These are phyloP conservation scores for Catocala fraxini DNA, from an alignment of 2,888 invertebrate genomes.

Conservation along the genomic window DNA sequence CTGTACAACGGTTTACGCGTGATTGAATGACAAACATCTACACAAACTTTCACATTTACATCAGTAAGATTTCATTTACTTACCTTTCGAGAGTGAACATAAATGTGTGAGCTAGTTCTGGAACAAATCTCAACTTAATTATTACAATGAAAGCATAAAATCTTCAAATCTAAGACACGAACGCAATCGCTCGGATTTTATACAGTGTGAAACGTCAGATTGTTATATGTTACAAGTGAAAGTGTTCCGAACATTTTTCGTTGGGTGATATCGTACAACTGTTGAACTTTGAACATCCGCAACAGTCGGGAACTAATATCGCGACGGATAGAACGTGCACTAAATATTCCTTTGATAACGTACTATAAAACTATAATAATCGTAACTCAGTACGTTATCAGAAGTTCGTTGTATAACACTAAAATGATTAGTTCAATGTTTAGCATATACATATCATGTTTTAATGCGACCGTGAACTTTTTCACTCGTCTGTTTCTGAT, in stretches of 20 bases:
- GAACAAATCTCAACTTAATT: no score
- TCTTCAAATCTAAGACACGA: no score
- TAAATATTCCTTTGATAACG: conserved; percentile 30
- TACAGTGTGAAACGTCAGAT: no score
- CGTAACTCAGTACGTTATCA: conserved; percentile 32
- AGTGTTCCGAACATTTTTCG: conserved; percentile 23
- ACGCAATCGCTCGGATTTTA: no score
- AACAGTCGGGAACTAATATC: conserved; percentile 17
- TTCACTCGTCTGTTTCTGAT: conserved; percentile 71
- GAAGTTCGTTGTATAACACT: conserved; percentile 23
- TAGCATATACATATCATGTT: conserved; percentile 59
- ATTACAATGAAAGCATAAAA: no score
- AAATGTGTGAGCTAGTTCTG: no score
- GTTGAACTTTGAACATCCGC: conserved; percentile 44
- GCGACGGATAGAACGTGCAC: conserved; percentile 13
- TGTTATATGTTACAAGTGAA: conserved; percentile 25
- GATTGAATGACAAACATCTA: no score
- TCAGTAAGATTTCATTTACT: no score
- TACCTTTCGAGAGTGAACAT: no score
- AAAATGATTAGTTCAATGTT: conserved; percentile 62
- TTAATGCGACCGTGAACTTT: conserved; percentile 65
- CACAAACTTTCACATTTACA: no score
- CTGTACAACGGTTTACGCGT: no score
- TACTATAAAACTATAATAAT: conserved; percentile 28
- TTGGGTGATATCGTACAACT: conserved; percentile 22